Evolutionary conservation across 1,140 invertebrate species (phyloP), one percentile per base, ranked within the genome.

Genomic region (Anoplophora glabripennis): DNA sequence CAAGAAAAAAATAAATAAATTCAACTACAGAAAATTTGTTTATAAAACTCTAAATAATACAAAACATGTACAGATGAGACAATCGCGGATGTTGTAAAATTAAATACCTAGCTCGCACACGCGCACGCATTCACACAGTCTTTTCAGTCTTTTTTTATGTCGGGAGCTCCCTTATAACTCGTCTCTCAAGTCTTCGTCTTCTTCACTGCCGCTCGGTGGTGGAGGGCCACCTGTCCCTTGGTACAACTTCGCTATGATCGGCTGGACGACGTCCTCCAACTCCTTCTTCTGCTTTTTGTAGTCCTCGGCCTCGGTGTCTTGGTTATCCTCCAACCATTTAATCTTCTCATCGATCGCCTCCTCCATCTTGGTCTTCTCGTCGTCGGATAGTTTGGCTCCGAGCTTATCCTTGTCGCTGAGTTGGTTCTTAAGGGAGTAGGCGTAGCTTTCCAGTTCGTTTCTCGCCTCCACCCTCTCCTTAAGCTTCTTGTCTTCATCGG

Each of bases 341-440:
- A 99, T 99, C 57, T 94, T 91, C 65, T 96, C 94, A 62, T 98
- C 95, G 68, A 99, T 92, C 15, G 93, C 93, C 66, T 90, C 88
- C 74, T 98, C 96, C 82, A 99, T 94, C 69, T 95, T 98, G 4
- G 89, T 79, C 76, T 99, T 99, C 51, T 99, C 97, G 4, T 92
- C 88, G 53, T 92, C 93, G 65, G 83, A 84, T 64, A 90, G 78
- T 78, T 99, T 99, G 35, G 90, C 85, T 15, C 96, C 97, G 15
- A 99, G 85, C 79, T 99, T 99, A 63, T 99, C 97, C 77, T 99
- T 99, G 75, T 99, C 97, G 38, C 82, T 83, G 15, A 99, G 81
- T 77, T 99, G 98, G 77, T 97, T 99, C 81, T 99, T 99, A 28
- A 99, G 82, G 7, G 93, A 94, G 76, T 99, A 99, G 0, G 94